Percentiles rank a stretch among this genome's conserved stretches.
Evolutionary conservation across 2,113 vertebrate genomes (phyloP).

Genomic region (Isurus oxyrinchus): DNA sequence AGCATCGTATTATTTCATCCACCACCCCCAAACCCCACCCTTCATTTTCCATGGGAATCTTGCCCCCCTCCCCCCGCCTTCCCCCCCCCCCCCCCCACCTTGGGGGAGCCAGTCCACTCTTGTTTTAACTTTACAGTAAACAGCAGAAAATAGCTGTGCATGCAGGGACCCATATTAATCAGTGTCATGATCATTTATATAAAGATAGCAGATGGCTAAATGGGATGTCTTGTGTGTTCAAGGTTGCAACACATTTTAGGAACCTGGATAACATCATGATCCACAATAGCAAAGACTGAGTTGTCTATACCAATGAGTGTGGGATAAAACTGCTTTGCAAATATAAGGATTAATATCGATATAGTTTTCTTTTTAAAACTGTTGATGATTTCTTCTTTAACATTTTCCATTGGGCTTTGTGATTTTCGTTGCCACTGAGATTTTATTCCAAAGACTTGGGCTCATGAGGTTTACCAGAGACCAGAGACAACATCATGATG

Average conservation of each 20-base stretch:
- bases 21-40: not conserved
- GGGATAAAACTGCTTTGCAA: not conserved
- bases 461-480: not conserved
- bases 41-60: not conserved
- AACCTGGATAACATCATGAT: not conserved
- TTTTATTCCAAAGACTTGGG: no score
- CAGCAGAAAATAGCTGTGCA: not conserved
- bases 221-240: not conserved
- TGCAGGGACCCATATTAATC: not conserved
- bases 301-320: not conserved
- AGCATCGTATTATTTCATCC: not conserved
- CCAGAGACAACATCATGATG: not conserved
- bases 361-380: not conserved
- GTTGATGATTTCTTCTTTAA: not conserved
- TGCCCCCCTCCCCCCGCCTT: no score
- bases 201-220: not conserved
- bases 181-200: not conserved
- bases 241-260: not conserved
- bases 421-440: not conserved
- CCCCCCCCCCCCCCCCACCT: no score
- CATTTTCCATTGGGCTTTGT: not conserved
- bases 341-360: not conserved
- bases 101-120: not conserved
- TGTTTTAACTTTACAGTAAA: not conserved
- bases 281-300: not conserved